Conservation (phyloP, 2,888 invertebrate genomes). For the Matsumyia berberina region DNA sequence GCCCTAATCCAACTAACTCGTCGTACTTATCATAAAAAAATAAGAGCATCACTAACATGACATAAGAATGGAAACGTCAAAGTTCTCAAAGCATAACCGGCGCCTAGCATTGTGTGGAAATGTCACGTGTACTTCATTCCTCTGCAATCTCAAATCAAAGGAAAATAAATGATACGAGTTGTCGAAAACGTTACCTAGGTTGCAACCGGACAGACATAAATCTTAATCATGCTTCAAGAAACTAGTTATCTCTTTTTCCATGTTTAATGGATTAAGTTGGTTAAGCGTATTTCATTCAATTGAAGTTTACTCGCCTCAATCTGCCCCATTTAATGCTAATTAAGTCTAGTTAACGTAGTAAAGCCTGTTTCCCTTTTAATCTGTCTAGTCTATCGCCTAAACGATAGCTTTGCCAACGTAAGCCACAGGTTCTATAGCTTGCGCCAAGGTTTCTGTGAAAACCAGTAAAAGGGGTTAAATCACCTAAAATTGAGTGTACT, state of each 20-base stretch:
- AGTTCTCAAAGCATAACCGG: too few species aligned
- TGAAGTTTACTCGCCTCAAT: constrained; percentile 5
- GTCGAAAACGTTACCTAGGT: too few species aligned
- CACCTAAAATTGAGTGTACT: background rate
- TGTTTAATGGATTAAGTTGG: constrained; percentile 7
- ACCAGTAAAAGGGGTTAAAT: background rate
- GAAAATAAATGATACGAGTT: too few species aligned
- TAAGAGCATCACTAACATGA: too few species aligned
- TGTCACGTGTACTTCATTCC: too few species aligned
- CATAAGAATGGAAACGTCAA: too few species aligned
- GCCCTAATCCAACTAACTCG: too few species aligned
- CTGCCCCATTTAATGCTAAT: constrained; percentile 16
- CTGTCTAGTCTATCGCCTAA: background rate
- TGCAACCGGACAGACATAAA: constrained; percentile 6
- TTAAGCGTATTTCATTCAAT: constrained; percentile 15
- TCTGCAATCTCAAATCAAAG: too few species aligned
- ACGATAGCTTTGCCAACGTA: background rate
- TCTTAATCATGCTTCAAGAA: constrained; percentile 13
- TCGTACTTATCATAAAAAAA: too few species aligned
- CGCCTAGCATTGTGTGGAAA: too few species aligned
- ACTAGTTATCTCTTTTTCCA: constrained; percentile 33
- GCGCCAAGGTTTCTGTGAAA: background rate
- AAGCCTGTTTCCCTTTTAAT: constrained; percentile 8
- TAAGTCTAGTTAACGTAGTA: constrained; percentile 1
- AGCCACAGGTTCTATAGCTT: background rate